Conservation (phyloP, 1,140 invertebrate species). For the Thaumetopoea pityocampa region DNA sequence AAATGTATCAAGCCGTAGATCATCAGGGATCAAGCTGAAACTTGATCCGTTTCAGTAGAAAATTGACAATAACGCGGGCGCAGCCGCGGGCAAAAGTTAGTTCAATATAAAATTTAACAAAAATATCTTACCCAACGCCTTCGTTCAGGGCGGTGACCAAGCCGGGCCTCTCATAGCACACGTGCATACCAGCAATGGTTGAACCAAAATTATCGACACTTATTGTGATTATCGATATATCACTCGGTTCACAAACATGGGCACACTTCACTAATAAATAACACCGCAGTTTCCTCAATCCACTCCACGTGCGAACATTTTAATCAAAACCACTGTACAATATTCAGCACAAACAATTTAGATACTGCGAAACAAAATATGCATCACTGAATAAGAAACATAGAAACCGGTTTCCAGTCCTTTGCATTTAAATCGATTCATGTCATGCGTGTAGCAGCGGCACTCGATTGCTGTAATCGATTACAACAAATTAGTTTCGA, state of each 20-base stretch:
- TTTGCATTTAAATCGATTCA: constrained; percentile 17
- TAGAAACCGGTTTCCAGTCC: constrained; percentile 23
- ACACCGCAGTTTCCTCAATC: constrained; percentile 40
- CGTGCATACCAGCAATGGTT: constrained; percentile 57
- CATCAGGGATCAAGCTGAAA: too few species aligned
- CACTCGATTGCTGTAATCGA: constrained; percentile 33
- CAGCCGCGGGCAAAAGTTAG: too few species aligned
- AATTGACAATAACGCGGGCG: too few species aligned
- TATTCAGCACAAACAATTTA: constrained; percentile 24
- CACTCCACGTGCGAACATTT: constrained; percentile 60
- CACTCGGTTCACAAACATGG: constrained; percentile 21
- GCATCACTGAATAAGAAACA: constrained; percentile 28
- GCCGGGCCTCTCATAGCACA: constrained; percentile 65
- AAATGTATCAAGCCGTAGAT: too few species aligned
- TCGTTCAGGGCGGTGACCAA: constrained; percentile 60
- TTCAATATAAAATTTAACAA: too few species aligned
- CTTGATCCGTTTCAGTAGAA: too few species aligned
- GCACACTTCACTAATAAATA: constrained; percentile 17
- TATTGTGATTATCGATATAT: constrained; percentile 37
- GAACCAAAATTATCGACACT: constrained; percentile 36
- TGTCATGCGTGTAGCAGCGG: constrained; percentile 20
- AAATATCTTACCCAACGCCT: constrained; percentile 48
- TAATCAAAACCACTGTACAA: constrained; percentile 25
- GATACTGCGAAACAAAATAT: constrained; percentile 33
- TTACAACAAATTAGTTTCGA: too few species aligned